phyloP scores from a whole-genome alignment of 2,113 vertebrate species.

The Eupsittula cactorum region DNA sequence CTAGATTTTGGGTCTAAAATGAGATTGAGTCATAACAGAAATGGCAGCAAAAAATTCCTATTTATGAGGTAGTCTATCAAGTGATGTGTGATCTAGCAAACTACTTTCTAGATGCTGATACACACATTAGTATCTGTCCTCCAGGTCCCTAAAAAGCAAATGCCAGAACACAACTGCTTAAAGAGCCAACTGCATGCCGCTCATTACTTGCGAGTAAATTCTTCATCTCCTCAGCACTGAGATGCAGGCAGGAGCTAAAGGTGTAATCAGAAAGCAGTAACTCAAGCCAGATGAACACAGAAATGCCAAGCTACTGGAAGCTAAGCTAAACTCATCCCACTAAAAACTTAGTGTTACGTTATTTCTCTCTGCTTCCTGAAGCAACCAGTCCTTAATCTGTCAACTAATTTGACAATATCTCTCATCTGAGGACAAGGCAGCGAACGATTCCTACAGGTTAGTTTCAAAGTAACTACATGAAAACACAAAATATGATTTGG shows the following conservation, averaged over 20 bases:
- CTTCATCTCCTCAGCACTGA: background rate
- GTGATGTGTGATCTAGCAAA: background rate
- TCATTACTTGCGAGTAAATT: background rate
- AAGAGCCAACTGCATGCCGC: background rate
- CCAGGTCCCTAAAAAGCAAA: background rate
- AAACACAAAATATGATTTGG: background rate
- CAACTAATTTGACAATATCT: background rate
- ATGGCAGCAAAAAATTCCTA: background rate
- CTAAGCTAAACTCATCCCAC: background rate
- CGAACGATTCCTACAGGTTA: background rate
- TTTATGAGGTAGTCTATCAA: background rate
- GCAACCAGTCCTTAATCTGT: background rate
- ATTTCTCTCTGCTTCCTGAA: background rate
- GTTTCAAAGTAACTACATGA: background rate
- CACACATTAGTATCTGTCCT: background rate
- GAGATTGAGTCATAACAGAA: background rate
- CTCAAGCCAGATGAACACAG: background rate
- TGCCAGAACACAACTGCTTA: background rate
- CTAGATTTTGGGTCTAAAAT: background rate
- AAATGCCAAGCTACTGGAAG: background rate
- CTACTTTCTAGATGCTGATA: background rate
- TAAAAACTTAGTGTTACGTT: fast-evolving
- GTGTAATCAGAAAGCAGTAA: background rate
- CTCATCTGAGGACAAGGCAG: background rate
- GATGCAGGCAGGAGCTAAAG: background rate